phyloP scores from a whole-genome alignment of 2,888 invertebrate genomes.

The Synergus gifuensis region DNA sequence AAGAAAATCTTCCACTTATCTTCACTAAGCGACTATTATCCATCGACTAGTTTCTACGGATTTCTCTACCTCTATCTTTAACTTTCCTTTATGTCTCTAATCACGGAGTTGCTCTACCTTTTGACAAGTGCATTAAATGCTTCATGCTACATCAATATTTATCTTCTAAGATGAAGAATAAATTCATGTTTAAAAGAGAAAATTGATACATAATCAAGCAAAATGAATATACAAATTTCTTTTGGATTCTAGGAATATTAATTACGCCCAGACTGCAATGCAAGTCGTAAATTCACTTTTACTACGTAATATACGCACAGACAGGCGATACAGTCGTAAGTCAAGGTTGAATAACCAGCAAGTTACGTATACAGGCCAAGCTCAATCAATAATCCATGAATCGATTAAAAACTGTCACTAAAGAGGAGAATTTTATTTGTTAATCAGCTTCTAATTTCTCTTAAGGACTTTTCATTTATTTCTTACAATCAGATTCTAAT shows the following conservation, averaged over 20 bases:
- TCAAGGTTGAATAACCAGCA: conserved; percentile 38
- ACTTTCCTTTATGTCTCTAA: conserved; percentile 27
- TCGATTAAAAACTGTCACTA: conserved; percentile 8
- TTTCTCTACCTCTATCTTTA: conserved; percentile 21
- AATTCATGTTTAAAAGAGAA: not conserved
- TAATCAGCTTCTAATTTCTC: not conserved
- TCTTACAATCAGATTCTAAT: not conserved
- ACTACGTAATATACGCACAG: conserved; percentile 11
- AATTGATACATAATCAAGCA: too few species aligned
- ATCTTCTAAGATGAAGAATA: not conserved
- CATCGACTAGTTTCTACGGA: conserved; percentile 31
- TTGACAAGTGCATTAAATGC: conserved; percentile 13
- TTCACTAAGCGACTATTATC: conserved; percentile 20
- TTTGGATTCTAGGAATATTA: not conserved
- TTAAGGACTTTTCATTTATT: too few species aligned
- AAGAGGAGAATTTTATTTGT: not conserved
- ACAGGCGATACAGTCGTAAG: conserved; percentile 17
- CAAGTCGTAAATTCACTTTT: conserved; percentile 24
- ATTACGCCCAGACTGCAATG: not conserved
- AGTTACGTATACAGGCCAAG: conserved; percentile 34
- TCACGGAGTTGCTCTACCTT: conserved; percentile 19
- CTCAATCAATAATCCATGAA: conserved; percentile 31
- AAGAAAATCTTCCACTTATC: conserved; percentile 16
- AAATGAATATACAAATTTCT: not conserved
- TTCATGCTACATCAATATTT: not conserved